Base-by-base conservation (phyloP, 2,888 invertebrate species). In the Epinotia ramella region DNA sequence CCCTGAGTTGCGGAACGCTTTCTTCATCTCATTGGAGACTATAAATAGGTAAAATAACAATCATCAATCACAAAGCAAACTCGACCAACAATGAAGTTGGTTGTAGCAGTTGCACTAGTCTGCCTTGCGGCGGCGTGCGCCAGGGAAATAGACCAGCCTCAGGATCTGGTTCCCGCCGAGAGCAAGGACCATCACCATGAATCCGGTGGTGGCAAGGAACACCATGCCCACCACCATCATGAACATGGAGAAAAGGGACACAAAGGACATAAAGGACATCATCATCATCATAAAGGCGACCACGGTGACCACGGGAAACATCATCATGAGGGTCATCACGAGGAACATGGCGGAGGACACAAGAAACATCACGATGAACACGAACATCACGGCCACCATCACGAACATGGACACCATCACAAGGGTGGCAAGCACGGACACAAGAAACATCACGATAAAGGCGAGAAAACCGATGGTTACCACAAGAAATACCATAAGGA, bases 401-500 rank as follows among this genome's bases (percentile, higher is more conserved):
- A 94, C 53, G 93, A 93, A 78, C 91, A 93, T 67, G 93, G 93
- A 0, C 93, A 93, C 68, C 93, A 94, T 59, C 93, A 94, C 69
- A 94, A 94, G 78, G 94, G 93, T 0, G 93, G 86, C 72, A 94
- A 94, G 77, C 94, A 93, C 71, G 93, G 93, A 6, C 91, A 92
- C 72, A 88, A 94, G 73, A 88, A 94, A 72, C 94, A 94, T 64
- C 93, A 94, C 77, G 92, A 93, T 62, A 94, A 94, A 78, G 93
- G 93, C 70, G 94, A 94, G 75, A 86, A 94, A 77, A 88, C 88
- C 79, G 93, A 93, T 70, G 94, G 94, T 12, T 94, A 87, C 84
- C 94, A 94, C 85, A 94, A 94, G 88, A 94, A 94, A 76, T 92
- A 92, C 83, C 94, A 94, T 73, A 94, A 94, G 83, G 94, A 94